These are phyloP conservation scores for Hololepta plana DNA, from an alignment of 2,888 invertebrate species.

Conservation along the genomic window DNA sequence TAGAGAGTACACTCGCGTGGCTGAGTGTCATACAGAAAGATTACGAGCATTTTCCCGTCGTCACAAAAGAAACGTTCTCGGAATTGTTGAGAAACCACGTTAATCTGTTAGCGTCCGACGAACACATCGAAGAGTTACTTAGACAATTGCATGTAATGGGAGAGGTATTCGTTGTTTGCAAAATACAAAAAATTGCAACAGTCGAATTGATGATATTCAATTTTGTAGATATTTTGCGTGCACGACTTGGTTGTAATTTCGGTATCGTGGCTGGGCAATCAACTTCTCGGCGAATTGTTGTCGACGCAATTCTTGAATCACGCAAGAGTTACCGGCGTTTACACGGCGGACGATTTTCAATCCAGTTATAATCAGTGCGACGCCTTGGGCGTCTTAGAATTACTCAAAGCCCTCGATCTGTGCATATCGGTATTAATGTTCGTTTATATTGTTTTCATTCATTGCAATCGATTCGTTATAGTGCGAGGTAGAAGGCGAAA, in stretches of 20 bases:
- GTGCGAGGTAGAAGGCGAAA: constrained; percentile 51
- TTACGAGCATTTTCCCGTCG: constrained; percentile 39
- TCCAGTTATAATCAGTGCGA: constrained; percentile 51
- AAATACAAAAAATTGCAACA: not conserved
- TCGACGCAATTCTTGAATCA: constrained; percentile 32
- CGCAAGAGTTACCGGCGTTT: constrained; percentile 46
- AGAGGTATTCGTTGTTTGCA: constrained; percentile 28
- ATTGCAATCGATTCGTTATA: constrained; percentile 18
- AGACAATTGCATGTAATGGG: constrained; percentile 45
- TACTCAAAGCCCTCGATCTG: constrained; percentile 50
- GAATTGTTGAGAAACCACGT: constrained; percentile 36
- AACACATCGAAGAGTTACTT: constrained; percentile 40
- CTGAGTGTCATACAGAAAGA: constrained; percentile 32
- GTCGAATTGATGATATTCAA: not conserved
- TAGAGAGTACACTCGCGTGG: constrained; percentile 35
- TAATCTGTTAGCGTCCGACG: constrained; percentile 44
- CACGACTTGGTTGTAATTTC: constrained; percentile 45
- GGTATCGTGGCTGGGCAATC: constrained; percentile 48
- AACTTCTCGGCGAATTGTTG: constrained; percentile 47
- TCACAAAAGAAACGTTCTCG: constrained; percentile 38
- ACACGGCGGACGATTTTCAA: constrained; percentile 54
- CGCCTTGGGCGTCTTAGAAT: constrained; percentile 44
- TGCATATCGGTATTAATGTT: constrained; percentile 34
- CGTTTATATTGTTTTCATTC: no score
- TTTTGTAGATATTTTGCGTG: constrained; percentile 20